These are phyloP conservation scores for Leguminivora glycinivorella DNA, from an alignment of 1,140 invertebrate genomes.

Conservation along the genomic window DNA sequence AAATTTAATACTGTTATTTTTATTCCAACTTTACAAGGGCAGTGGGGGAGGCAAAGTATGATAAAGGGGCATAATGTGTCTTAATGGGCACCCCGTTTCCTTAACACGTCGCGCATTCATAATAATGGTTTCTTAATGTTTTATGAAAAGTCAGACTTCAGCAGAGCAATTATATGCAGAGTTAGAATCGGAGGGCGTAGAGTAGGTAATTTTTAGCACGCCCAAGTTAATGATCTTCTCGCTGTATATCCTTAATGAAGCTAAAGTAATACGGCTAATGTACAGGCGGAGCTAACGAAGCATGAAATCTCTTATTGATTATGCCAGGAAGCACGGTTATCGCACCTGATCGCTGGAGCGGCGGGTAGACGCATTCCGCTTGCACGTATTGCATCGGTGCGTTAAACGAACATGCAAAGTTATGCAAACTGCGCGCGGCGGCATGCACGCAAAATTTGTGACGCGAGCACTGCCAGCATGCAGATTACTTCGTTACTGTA, in stretches of 20 bases:
- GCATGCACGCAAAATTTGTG: slow-evolving; percentile 61
- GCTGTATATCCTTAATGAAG: background rate
- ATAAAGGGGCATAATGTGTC: slow-evolving; percentile 45
- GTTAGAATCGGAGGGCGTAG: background rate
- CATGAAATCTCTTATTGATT: slow-evolving; percentile 17
- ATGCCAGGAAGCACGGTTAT: slow-evolving; percentile 6
- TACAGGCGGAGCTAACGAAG: background rate
- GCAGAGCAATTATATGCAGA: background rate
- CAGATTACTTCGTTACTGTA: slow-evolving; percentile 60
- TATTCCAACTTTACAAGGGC: slow-evolving; percentile 69
- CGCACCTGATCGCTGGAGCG: background rate
- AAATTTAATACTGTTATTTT: slow-evolving; percentile 74
- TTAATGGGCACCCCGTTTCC: slow-evolving; percentile 35
- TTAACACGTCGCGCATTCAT: slow-evolving; percentile 23
- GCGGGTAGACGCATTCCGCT: slow-evolving; percentile 11
- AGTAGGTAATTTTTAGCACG: background rate
- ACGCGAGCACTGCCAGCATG: slow-evolving; percentile 47
- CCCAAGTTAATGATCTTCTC: no score
- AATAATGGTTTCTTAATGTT: slow-evolving; percentile 25
- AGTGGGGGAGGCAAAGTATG: slow-evolving; percentile 59
- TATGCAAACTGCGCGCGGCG: slow-evolving; percentile 62
- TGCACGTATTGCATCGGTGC: slow-evolving; percentile 35
- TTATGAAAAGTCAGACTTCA: slow-evolving; percentile 15
- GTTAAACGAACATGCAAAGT: slow-evolving; percentile 70
- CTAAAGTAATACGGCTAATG: slow-evolving; percentile 24